A percentile compares a stretch with the other conserved stretches of the same genome.
These are phyloP conservation scores for Micropoecilia bifurca DNA, from an alignment of 2,797 vertebrate species.

Conservation along the genomic window DNA sequence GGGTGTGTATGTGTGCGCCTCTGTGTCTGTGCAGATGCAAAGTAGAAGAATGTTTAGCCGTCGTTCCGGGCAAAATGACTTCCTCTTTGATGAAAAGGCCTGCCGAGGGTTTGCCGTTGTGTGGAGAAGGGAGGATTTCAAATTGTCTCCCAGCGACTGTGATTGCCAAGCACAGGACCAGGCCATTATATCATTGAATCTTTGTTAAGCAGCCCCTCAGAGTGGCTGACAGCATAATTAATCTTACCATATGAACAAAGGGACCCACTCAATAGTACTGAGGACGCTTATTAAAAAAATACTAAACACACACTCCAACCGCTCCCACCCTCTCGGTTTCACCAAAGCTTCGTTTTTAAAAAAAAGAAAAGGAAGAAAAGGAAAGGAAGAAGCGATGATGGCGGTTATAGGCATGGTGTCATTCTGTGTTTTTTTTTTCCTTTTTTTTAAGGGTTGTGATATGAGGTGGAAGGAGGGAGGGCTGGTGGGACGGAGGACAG, in stretches of 20 bases:
- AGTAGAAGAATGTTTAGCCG: constrained; percentile 79
- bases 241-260: constrained; percentile 99
- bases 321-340: constrained; percentile 23
- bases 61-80: constrained; percentile 92
- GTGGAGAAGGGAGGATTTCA: constrained; percentile 90
- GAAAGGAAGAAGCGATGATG: constrained; percentile 77
- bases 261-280: constrained; percentile 99
- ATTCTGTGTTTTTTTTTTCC: constrained; percentile 79
- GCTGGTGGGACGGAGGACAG: constrained; percentile 51
- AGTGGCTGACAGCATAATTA: constrained; percentile 99
- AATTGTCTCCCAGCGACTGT: constrained; percentile 98
- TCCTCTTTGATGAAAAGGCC: constrained; percentile 93
- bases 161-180: constrained; percentile 96
- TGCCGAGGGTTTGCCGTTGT: constrained; percentile 89
- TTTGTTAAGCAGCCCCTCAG: constrained; percentile 99
- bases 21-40: constrained; percentile 31
- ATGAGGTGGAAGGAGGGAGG: constrained; percentile 62
- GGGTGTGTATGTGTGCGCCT: constrained; percentile 8
- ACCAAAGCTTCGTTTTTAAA: constrained; percentile 24
- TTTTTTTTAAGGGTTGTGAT: constrained; percentile 82
- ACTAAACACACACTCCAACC: constrained; percentile 89
- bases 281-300: constrained; percentile 99
- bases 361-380: constrained; percentile 11
- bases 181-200: constrained; percentile 99
- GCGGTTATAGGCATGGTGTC: constrained; percentile 82